These are phyloP conservation scores for Graptemys geographica DNA, from an alignment of 2,797 vertebrate genomes.

Conservation along the genomic window DNA sequence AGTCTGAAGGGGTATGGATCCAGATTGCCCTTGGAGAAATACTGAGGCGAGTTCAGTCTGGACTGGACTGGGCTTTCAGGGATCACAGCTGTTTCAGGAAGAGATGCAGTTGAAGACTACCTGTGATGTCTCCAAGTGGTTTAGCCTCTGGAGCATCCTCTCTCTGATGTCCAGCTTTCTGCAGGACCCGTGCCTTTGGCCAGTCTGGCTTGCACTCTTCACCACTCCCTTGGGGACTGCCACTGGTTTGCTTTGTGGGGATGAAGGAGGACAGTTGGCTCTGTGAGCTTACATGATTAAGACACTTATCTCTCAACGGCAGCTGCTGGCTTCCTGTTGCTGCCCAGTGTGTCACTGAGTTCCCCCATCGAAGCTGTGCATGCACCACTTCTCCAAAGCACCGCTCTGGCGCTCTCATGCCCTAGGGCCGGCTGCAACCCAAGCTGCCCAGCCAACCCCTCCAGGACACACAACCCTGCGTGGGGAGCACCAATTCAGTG, in stretches of 20 bases:
- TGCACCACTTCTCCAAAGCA: background rate
- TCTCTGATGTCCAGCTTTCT: background rate
- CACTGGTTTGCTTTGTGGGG: background rate
- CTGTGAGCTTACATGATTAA: background rate
- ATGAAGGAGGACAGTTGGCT: too few species aligned
- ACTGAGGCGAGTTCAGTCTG: background rate
- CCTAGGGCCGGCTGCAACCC: background rate
- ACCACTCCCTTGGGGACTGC: background rate
- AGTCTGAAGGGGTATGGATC: background rate
- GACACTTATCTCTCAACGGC: background rate
- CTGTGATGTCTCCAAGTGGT: background rate
- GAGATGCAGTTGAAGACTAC: background rate
- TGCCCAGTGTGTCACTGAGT: background rate
- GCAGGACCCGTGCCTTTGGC: background rate
- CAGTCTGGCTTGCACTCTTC: background rate
- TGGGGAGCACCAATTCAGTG: background rate
- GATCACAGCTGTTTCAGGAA: too few species aligned
- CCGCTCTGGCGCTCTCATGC: rapidly evolving
- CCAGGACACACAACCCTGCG: background rate
- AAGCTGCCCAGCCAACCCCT: background rate
- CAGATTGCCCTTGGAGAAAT: background rate
- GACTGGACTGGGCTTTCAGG: background rate
- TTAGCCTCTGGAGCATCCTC: background rate
- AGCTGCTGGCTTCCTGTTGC: background rate
- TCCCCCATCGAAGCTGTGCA: background rate